A percentile compares a stretch with the other conserved stretches of the same genome.
Conservation (phyloP, 2,797 vertebrate genomes). For the Hoplostethus atlanticus region DNA sequence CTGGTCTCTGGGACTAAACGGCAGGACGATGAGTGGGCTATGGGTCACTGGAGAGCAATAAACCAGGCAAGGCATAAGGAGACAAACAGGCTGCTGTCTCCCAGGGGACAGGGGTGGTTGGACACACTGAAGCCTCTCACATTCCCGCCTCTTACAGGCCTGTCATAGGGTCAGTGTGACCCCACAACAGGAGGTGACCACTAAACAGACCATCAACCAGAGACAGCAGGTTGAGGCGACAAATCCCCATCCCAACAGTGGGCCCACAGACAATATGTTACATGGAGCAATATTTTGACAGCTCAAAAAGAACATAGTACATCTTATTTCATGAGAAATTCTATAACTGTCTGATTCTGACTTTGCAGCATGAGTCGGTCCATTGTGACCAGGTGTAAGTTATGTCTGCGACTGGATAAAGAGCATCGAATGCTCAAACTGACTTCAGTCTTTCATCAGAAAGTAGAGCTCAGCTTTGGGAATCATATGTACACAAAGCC, state of each 20-base stretch:
- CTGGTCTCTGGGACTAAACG: conserved; percentile 11
- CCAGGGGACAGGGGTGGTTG: conserved; percentile 57
- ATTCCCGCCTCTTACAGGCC: conserved; percentile 67
- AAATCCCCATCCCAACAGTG: conserved; percentile 60
- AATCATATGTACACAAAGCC: conserved; percentile 49
- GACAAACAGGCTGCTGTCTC: conserved; percentile 57
- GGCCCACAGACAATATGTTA: conserved; percentile 48
- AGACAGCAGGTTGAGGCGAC: conserved; percentile 66
- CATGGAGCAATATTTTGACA: conserved; percentile 45
- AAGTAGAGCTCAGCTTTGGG: conserved; percentile 48
- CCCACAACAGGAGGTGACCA: conserved; percentile 59
- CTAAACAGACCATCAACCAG: conserved; percentile 77
- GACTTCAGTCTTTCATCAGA: conserved; percentile 48
- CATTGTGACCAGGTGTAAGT: not conserved
- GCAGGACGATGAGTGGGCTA: conserved; percentile 48
- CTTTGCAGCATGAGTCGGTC: not conserved
- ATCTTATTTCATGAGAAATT: conserved; percentile 38
- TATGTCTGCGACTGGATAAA: conserved; percentile 14
- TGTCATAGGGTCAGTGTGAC: conserved; percentile 55
- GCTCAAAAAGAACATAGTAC: conserved; percentile 5
- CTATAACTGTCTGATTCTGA: conserved; percentile 30
- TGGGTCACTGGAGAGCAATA: conserved; percentile 62
- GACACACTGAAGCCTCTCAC: conserved; percentile 61
- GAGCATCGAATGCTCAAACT: conserved; percentile 2
- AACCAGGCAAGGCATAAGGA: conserved; percentile 64